Percentiles rank a stretch among this genome's conserved stretches.
Evolutionary conservation across 2,888 invertebrate species (phyloP).

Genomic region (Belgica antarctica): DNA sequence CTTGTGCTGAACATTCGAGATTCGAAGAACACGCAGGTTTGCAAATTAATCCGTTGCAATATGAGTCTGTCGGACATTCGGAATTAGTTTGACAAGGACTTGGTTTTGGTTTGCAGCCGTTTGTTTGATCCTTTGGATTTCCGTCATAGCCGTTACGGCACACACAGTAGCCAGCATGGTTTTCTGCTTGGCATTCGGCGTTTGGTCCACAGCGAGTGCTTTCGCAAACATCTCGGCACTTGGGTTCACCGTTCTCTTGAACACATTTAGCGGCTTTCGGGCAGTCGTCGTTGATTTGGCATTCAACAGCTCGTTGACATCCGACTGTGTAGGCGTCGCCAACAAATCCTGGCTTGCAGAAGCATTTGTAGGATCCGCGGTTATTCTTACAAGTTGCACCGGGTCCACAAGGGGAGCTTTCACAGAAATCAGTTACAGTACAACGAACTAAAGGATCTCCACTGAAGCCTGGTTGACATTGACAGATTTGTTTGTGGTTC

Average conservation of each 20-base stretch:
- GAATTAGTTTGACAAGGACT: slow-evolving; percentile 67
- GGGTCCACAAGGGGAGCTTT: slow-evolving; percentile 73
- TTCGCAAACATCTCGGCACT: slow-evolving; percentile 82
- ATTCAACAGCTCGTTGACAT: slow-evolving; percentile 78
- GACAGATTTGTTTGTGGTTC: slow-evolving; percentile 73
- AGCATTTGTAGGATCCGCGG: slow-evolving; percentile 75
- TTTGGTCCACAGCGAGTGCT: slow-evolving; percentile 75
- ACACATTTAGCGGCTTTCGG: slow-evolving; percentile 76
- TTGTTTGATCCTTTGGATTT: slow-evolving; percentile 65
- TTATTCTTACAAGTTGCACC: slow-evolving; percentile 78
- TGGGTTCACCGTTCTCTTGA: slow-evolving; percentile 67
- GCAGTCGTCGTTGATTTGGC: slow-evolving; percentile 74
- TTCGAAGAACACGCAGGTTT: slow-evolving; percentile 76
- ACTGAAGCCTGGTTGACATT: slow-evolving; percentile 84
- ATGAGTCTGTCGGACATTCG: slow-evolving; percentile 76
- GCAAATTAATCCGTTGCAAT: slow-evolving; percentile 77
- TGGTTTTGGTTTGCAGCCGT: slow-evolving; percentile 75
- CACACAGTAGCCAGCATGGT: slow-evolving; percentile 74
- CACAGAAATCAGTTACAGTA: slow-evolving; percentile 73
- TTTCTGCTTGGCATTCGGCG: slow-evolving; percentile 74
- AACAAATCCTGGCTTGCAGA: slow-evolving; percentile 69
- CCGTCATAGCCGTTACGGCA: slow-evolving; percentile 78
- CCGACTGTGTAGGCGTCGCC: slow-evolving; percentile 84
- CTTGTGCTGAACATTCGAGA: slow-evolving; percentile 74
- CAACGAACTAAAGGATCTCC: slow-evolving; percentile 75